These are phyloP conservation scores for Rhinopithecus roxellana DNA, from an alignment of 2,113 vertebrate species.

Conservation along the genomic window DNA sequence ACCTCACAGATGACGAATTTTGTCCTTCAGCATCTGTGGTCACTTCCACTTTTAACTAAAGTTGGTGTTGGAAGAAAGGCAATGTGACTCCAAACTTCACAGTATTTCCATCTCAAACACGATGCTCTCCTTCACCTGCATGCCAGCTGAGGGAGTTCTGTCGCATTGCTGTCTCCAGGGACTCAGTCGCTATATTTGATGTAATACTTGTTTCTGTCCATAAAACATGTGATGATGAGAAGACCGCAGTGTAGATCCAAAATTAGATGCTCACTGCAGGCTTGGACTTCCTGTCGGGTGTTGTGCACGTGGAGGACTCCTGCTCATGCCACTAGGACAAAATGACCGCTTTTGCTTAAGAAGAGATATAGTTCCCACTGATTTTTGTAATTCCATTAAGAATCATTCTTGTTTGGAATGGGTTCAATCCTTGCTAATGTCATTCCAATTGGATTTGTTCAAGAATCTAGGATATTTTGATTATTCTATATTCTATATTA, in stretches of 20 bases:
- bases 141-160: background rate
- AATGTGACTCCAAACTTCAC: background rate
- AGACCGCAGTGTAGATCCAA: constrained; percentile 60
- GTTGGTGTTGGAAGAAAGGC: background rate
- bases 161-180: background rate
- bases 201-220: constrained; percentile 68
- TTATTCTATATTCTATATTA: constrained; percentile 28
- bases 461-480: constrained; percentile 54
- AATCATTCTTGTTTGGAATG: constrained; percentile 60
- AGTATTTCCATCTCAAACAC: background rate
- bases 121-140: background rate
- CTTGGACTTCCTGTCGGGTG: background rate
- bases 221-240: constrained; percentile 70
- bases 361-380: constrained; percentile 61
- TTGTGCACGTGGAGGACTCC: constrained; percentile 58
- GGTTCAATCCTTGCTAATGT: constrained; percentile 11
- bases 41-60: background rate
- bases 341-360: constrained; percentile 62
- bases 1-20: too few species aligned
- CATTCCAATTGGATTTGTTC: constrained; percentile 60
- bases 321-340: constrained; percentile 53
- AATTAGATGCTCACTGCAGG: constrained; percentile 63
- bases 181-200: background rate
- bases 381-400: constrained; percentile 68
- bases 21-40: background rate